Evolutionary conservation across 2,888 invertebrate genomes (phyloP), one percentile per base, ranked within the genome.

Genomic region (Leucophenga maculata): DNA sequence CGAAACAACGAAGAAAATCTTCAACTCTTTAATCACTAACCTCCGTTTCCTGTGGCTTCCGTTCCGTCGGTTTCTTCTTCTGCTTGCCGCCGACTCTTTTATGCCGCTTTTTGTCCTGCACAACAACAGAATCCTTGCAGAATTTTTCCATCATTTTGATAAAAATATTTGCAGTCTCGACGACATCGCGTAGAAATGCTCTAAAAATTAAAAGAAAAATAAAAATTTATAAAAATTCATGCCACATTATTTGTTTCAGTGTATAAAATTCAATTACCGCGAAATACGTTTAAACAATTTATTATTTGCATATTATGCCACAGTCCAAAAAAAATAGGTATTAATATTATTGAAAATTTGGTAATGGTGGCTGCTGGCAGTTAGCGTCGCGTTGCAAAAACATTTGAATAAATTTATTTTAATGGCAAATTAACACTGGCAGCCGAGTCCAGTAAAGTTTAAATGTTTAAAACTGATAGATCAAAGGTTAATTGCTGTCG

Each of bases 131-230:
- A 71, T 88, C 86, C 88, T 91, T 91, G 83, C 93, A 93, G 83
- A 90, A 93, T 79, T 90, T 89, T 82, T 97, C 95, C 85, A 98
- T 90, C 93, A 97, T 94, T 91, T 96, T 97, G 71, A 98, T 87
- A 87, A 97, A 98, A 72, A 97, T 90, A 88, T 98, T 97, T 54
- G 94, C 93, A 0, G 97, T 95, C 88, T 97, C 96, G 8, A 97
- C 90, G 68, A 98, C 90, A 89, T 98, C 98, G 75, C 93, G 92
- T 75, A 98, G 90, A 88, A 94, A 98, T 1, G 91, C 90, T 82
- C 95, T 95, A 85, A 69, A n/a, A n/a, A n/a, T n/a, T n/a, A 26
- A 26, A 26, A 26, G 4, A 26, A 26, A 26, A 26, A 26, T 26
- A 26, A 74, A 82, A 80, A 39, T 70, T 71, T 71, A 69, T 71